Evolutionary conservation across 2,888 invertebrate genomes (phyloP), one percentile per base, ranked within the genome.

Genomic region (Leucophora obtusa): DNA sequence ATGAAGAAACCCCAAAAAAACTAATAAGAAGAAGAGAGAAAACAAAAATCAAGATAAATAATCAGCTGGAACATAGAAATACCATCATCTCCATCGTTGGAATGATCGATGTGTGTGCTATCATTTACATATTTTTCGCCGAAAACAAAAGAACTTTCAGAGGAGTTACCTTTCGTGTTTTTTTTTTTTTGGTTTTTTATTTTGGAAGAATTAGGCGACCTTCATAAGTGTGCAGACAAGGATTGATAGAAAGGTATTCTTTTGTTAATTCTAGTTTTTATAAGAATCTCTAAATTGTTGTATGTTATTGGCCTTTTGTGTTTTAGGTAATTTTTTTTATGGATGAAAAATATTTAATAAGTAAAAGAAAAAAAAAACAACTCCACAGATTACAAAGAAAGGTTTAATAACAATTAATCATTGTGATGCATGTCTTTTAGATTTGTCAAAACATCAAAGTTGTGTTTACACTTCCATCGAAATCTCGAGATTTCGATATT

Each of bases 91-190:
- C 24, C 33, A 63, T 14, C 51, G 51, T 17, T 33, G 62, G 15
- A 60, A 69, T 72, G 80, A 81, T 81, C 76, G 72, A 80, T 76
- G 59, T 33, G 65, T 33, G 59, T 66, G 59, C n/a, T 54, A 77
- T 73, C 77, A 72, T 59, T 65, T 62, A 53, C 72, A 38, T 69
- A 63, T 69, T 56, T 69, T 76, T 65, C 14, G 14, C 28, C 47
- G 54, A 38, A 51, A 38, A 15, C 7, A 69, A 43, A 56, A 50
- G 11, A 51, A 53, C 7, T 53, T 50, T 4, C 47, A 75, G 56
- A 65, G 50, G 17, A 73, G 58, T 51, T 72, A n/a, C 53, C 71
- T 62, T 38, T 18, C n/a, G 38, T 28, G n/a, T n/a, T n/a, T n/a
- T n/a, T n/a, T n/a, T n/a, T n/a, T n/a, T n/a, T n/a, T n/a, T n/a